Conservation (phyloP, 2,888 invertebrate genomes). For the Ophonus ardosiacus region DNA sequence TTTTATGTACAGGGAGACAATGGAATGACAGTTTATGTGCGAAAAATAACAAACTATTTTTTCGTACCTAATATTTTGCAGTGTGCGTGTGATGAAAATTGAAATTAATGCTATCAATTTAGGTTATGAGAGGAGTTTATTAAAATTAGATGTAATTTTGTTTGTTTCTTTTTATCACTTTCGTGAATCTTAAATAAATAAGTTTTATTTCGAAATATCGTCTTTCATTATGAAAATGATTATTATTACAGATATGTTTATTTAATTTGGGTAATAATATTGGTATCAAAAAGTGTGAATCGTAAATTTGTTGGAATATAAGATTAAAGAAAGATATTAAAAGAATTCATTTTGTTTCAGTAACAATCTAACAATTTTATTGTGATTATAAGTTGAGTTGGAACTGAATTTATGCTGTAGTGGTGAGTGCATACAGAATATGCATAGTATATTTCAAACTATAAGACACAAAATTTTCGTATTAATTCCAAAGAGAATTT, state of each 20-base stretch:
- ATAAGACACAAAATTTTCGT: no score
- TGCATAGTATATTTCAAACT: no score
- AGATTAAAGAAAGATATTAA: background rate
- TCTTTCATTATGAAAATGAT: background rate
- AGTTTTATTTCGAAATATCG: slow-evolving; percentile 6
- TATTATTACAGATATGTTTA: background rate
- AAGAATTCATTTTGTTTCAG: no score
- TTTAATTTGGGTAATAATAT: slow-evolving; percentile 1
- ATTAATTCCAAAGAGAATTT: no score
- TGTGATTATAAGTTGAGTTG: no score
- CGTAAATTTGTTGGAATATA: background rate
- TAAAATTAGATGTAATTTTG: slow-evolving; percentile 29
- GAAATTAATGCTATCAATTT: slow-evolving; percentile 18
- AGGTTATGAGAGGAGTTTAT: slow-evolving; percentile 1
- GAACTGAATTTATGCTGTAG: no score
- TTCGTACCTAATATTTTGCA: background rate
- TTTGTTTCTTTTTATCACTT: slow-evolving; percentile 17
- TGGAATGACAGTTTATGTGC: background rate
- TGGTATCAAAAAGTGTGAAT: slow-evolving; percentile 1
- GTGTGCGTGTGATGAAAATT: background rate
- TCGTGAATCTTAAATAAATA: slow-evolving; percentile 36
- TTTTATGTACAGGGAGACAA: slow-evolving; percentile 16
- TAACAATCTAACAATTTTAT: no score
- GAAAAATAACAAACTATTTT: background rate
- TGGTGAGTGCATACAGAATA: no score